A percentile compares a stretch with the other conserved stretches of the same genome.
Conservation (phyloP, 2,113 vertebrate species). For the Scatophagus argus region DNA sequence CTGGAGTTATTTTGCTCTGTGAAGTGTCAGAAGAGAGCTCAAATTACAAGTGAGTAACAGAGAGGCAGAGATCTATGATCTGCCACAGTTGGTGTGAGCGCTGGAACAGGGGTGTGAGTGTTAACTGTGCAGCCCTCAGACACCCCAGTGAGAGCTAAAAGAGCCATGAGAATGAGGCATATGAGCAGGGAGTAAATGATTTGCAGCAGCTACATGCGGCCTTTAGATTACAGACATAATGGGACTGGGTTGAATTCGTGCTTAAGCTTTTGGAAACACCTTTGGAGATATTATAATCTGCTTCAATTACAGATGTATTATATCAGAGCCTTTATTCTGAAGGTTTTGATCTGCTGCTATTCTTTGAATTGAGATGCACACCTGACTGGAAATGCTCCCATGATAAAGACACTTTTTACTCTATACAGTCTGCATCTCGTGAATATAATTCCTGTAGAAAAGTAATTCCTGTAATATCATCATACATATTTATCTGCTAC, state of each 20-base stretch:
- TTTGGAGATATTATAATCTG: background rate
- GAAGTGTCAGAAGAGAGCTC: conserved; percentile 55
- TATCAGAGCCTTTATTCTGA: background rate
- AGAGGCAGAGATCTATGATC: conserved; percentile 60
- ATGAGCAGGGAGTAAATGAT: conserved; percentile 63
- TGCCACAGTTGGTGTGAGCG: conserved; percentile 61
- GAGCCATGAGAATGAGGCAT: conserved; percentile 61
- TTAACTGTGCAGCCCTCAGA: conserved; percentile 65
- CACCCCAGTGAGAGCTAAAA: conserved; percentile 74
- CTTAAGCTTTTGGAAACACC: conserved; percentile 48
- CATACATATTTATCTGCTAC: no score
- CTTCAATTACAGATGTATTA: conserved; percentile 7
- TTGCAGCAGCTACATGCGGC: conserved; percentile 57
- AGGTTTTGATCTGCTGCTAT: background rate
- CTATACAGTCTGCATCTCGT: background rate
- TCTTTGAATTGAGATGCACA: background rate
- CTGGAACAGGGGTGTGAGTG: conserved; percentile 69
- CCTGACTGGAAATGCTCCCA: background rate
- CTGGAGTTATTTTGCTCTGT: conserved; percentile 71
- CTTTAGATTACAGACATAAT: conserved; percentile 62
- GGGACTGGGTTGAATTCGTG: conserved; percentile 25
- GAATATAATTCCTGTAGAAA: no score
- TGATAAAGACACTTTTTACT: background rate
- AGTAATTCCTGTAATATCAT: no score
- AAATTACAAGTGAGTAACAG: conserved; percentile 63